These are phyloP conservation scores for Metacarcinus magister DNA, from an alignment of 2,888 invertebrate genomes.

Conservation along the genomic window DNA sequence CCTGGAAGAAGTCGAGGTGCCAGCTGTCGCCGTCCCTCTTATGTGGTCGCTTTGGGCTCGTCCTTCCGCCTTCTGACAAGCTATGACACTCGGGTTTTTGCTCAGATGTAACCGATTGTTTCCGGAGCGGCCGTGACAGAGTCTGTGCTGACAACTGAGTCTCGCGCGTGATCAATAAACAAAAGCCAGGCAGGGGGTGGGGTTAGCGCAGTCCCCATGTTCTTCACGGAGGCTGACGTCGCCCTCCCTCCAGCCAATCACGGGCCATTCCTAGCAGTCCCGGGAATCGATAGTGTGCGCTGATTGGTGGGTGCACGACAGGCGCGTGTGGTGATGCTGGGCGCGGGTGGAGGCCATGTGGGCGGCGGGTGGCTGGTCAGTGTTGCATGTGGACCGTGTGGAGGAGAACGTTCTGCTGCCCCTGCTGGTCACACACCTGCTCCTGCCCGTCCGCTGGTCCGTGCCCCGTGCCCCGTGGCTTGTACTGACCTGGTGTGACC, in stretches of 20 bases:
- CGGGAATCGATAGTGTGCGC: constrained; percentile 68
- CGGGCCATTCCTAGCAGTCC: constrained; percentile 58
- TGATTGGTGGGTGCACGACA: constrained; percentile 59
- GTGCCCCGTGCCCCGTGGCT: background rate
- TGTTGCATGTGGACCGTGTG: constrained; percentile 42
- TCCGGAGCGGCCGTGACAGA: background rate
- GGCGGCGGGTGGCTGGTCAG: constrained; percentile 55
- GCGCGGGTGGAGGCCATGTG: constrained; percentile 47
- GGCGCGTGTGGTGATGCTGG: constrained; percentile 37
- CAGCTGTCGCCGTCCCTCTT: background rate
- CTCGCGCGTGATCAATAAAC: constrained; percentile 74
- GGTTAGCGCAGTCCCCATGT: constrained; percentile 75
- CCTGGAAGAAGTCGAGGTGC: background rate
- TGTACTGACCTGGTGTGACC: background rate
- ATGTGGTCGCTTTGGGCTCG: background rate
- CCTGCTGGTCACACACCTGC: constrained; percentile 27
- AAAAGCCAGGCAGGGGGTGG: constrained; percentile 67
- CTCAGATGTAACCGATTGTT: background rate
- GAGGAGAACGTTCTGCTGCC: background rate
- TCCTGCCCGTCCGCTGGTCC: constrained; percentile 39
- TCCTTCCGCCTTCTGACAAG: background rate
- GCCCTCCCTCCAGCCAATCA: constrained; percentile 64
- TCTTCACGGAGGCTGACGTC: constrained; percentile 59
- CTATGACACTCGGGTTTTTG: background rate
- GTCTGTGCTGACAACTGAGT: constrained; percentile 39